Evolutionary conservation across 2,113 vertebrate genomes (phyloP).

Genomic region (Chunga burmeisteri): DNA sequence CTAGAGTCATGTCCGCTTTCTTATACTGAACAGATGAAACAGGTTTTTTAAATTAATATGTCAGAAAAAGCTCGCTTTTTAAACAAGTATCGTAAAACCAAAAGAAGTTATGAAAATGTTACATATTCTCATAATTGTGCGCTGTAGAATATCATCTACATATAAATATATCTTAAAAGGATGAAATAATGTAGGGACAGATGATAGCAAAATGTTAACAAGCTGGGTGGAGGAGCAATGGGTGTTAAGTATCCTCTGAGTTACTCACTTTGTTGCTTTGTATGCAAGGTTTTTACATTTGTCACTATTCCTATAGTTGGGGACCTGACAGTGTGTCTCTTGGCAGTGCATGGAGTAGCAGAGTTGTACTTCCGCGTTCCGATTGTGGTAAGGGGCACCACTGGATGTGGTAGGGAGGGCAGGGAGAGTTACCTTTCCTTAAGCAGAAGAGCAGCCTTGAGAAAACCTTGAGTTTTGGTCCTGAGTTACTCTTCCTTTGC

Average conservation of each 20-base stretch:
- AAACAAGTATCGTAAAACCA: background rate
- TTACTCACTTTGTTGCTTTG: background rate
- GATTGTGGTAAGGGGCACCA: background rate
- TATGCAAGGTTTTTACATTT: background rate
- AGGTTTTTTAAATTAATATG: background rate
- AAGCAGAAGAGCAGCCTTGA: background rate
- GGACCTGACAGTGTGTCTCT: background rate
- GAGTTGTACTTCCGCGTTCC: background rate
- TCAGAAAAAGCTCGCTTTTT: background rate
- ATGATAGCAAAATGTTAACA: background rate
- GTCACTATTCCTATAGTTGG: background rate
- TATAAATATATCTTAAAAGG: background rate
- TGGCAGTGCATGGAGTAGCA: background rate
- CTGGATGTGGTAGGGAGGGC: background rate
- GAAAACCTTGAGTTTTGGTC: background rate
- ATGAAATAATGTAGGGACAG: background rate
- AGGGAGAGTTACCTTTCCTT: background rate
- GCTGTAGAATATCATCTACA: background rate
- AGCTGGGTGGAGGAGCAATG: background rate
- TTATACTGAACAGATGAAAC: background rate
- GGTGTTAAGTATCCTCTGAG: background rate
- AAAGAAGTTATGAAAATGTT: background rate
- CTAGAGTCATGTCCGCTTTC: background rate
- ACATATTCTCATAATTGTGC: background rate
- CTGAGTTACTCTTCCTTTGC: background rate